phyloP scores from a whole-genome alignment of 2,888 invertebrate genomes.

The Nudaria mundana region DNA sequence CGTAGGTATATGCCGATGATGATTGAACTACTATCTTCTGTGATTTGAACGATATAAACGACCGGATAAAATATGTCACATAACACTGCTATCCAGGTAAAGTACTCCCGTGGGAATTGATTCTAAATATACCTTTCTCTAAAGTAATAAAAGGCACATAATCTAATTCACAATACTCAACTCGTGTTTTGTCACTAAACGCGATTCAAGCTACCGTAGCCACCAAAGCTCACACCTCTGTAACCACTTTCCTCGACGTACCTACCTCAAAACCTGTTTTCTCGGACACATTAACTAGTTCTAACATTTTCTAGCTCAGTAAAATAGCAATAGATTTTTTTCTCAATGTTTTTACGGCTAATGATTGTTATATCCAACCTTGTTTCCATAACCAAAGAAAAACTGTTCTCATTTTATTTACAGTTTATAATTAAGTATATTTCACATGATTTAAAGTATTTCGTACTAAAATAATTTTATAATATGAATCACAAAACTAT shows the following conservation, averaged over 20 bases:
- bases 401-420: not conserved
- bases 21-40: no score
- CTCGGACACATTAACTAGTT: slow-evolving; percentile 17
- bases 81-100: no score
- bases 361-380: slow-evolving; percentile 6
- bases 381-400: not conserved
- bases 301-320: slow-evolving; percentile 21
- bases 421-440: not conserved
- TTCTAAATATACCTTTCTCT: no score
- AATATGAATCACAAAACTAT: no score
- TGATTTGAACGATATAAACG: no score
- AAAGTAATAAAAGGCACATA: no score
- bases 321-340: slow-evolving; percentile 20
- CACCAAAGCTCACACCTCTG: slow-evolving; percentile 39
- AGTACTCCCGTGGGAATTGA: no score
- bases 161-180: no score
- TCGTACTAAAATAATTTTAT: no score
- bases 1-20: no score
- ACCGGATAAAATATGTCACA: no score
- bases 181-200: slow-evolving; percentile 21
- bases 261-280: slow-evolving; percentile 50
- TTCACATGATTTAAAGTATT: not conserved
- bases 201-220: slow-evolving; percentile 13
- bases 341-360: slow-evolving; percentile 21
- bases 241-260: slow-evolving; percentile 62